A percentile compares a stretch with the other conserved stretches of the same genome.
Evolutionary conservation across 2,888 invertebrate genomes (phyloP).

Genomic region (Parnassius mnemosyne): DNA sequence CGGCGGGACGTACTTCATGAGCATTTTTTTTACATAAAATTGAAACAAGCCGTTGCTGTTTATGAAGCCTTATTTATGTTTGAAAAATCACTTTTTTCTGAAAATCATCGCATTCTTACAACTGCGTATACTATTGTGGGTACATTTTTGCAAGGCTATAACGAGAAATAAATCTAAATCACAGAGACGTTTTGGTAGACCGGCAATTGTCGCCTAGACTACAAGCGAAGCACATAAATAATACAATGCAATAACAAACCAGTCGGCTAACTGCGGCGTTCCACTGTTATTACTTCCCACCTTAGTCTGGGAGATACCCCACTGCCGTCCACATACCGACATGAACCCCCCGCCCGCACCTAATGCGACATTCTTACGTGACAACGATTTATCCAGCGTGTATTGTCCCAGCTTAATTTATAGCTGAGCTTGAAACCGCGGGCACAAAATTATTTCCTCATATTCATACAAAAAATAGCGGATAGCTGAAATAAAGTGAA

Average conservation of each 20-base stretch:
- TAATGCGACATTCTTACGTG: slow-evolving; percentile 78
- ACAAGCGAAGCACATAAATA: slow-evolving; percentile 63
- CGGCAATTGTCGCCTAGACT: slow-evolving; percentile 53
- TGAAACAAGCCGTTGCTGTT: no score
- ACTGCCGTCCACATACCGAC: slow-evolving; percentile 30
- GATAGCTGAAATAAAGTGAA: slow-evolving; percentile 23
- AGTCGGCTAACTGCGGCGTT: slow-evolving; percentile 66
- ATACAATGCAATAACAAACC: slow-evolving; percentile 72
- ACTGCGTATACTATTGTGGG: no score
- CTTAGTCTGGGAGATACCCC: slow-evolving; percentile 26
- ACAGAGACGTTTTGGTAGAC: slow-evolving; percentile 19
- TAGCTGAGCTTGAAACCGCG: slow-evolving; percentile 61
- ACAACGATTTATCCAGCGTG: slow-evolving; percentile 77
- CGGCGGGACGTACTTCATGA: neutral
- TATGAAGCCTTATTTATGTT: no score
- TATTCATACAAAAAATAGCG: slow-evolving; percentile 32
- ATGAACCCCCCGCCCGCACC: slow-evolving; percentile 40
- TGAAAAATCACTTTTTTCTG: no score
- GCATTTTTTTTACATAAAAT: no score
- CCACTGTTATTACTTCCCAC: slow-evolving; percentile 66
- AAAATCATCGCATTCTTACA: no score
- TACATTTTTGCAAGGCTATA: neutral
- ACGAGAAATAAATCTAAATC: slow-evolving; percentile 27
- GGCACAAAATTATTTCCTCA: slow-evolving; percentile 59
- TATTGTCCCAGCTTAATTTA: slow-evolving; percentile 75